Percentiles rank a stretch among this genome's conserved stretches.
These are phyloP conservation scores for Leptinotarsa defecta DNA, from an alignment of 1,140 invertebrate genomes.

Conservation along the genomic window DNA sequence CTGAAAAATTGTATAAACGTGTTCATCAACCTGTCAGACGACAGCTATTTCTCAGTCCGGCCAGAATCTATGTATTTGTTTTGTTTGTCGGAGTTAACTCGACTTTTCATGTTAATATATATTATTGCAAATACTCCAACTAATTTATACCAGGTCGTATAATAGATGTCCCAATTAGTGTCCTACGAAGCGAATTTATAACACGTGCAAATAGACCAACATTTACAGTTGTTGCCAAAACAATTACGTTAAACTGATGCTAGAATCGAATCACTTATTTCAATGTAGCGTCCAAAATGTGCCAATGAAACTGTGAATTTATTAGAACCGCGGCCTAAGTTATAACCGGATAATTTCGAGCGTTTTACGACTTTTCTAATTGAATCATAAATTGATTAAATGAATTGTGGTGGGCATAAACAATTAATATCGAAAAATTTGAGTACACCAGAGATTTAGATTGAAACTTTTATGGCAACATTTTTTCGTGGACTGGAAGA, in stretches of 20 bases:
- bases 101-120: slow-evolving; percentile 16
- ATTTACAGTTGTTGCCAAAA: slow-evolving; percentile 29
- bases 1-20: too few relatives aligned
- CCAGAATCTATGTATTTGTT: background rate
- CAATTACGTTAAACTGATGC: slow-evolving; percentile 23
- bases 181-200: slow-evolving; percentile 24
- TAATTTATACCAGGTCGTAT: slow-evolving; percentile 20
- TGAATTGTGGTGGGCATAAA: too few relatives aligned
- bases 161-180: slow-evolving; percentile 26
- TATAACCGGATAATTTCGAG: background rate
- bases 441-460: too few relatives aligned
- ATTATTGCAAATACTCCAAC: slow-evolving; percentile 26
- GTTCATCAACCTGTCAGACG: background rate
- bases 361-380: too few relatives aligned
- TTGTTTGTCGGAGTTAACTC: background rate
- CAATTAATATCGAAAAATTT: too few relatives aligned
- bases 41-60: background rate
- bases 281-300: background rate
- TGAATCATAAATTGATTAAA: too few relatives aligned
- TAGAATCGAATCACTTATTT: background rate
- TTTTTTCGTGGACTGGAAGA: too few relatives aligned
- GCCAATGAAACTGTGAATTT: background rate
- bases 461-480: too few relatives aligned
- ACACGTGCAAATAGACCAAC: slow-evolving; percentile 24
- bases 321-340: background rate